phyloP scores from a whole-genome alignment of 2,888 invertebrate genomes.

The Litoditis marina region DNA sequence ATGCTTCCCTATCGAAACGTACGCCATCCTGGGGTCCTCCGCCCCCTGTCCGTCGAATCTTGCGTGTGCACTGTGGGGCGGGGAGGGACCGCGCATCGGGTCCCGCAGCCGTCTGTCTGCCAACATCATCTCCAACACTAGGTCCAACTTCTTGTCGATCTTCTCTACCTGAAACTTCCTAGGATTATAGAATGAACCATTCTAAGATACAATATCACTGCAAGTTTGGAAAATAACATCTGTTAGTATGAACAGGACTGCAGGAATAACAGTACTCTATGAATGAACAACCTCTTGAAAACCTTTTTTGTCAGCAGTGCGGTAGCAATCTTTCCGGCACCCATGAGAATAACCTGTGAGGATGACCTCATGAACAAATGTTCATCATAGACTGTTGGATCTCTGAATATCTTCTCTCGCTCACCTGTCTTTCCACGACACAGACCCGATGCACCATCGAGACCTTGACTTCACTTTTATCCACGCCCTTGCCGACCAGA shows the following conservation, averaged over 20 bases:
- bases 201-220: no score
- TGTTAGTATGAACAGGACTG: constrained; percentile 2
- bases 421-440: constrained; percentile 49
- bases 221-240: neutral
- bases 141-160: constrained; percentile 56
- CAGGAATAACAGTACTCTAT: no score
- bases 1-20: no score
- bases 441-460: constrained; percentile 45
- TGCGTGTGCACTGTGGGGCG: constrained; percentile 31
- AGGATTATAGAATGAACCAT: no score
- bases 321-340: no score
- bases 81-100: constrained; percentile 14
- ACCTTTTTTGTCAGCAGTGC: no score
- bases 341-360: no score
- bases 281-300: no score
- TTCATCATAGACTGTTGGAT: no score
- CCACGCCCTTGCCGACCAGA: constrained; percentile 52
- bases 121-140: constrained; percentile 53
- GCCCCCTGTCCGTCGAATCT: constrained; percentile 11
- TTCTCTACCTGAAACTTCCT: constrained; percentile 47
- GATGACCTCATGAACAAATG: no score
- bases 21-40: no score
- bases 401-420: no score
- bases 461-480: constrained; percentile 50
- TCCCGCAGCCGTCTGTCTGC: constrained; percentile 8